phyloP scores from a whole-genome alignment of 2,113 vertebrate species.

The Perca schrenkii region DNA sequence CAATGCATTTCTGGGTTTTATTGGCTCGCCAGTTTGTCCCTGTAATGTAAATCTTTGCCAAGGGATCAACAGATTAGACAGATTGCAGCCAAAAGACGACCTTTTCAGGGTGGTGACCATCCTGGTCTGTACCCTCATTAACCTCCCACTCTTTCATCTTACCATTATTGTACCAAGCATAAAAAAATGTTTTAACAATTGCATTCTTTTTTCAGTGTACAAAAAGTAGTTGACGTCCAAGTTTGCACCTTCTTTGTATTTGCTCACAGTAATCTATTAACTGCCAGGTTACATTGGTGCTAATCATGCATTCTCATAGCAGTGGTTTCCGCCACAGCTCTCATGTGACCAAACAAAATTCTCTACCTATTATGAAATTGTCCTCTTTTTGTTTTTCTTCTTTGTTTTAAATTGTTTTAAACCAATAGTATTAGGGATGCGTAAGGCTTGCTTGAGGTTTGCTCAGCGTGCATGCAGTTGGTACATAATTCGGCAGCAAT shows the following conservation, averaged over 20 bases:
- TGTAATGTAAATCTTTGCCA: slow-evolving; percentile 24
- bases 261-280: background rate
- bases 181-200: background rate
- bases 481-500: background rate
- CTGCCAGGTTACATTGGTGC: too few relatives aligned
- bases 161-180: slow-evolving; percentile 1
- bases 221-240: background rate
- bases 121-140: slow-evolving; percentile 40
- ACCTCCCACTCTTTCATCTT: slow-evolving; percentile 31
- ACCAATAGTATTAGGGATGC: background rate
- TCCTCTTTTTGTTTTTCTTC: background rate
- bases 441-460: background rate
- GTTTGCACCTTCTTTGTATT: background rate
- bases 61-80: slow-evolving; percentile 25
- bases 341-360: background rate
- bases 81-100: slow-evolving; percentile 8
- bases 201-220: background rate
- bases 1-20: slow-evolving; percentile 53
- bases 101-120: slow-evolving; percentile 52
- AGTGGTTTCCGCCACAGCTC: background rate
- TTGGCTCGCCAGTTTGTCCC: background rate
- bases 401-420: background rate
- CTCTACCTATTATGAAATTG: background rate
- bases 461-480: background rate
- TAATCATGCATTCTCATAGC: background rate